These are phyloP conservation scores for Pheosia gnoma DNA, from an alignment of 2,888 invertebrate genomes.

Conservation along the genomic window DNA sequence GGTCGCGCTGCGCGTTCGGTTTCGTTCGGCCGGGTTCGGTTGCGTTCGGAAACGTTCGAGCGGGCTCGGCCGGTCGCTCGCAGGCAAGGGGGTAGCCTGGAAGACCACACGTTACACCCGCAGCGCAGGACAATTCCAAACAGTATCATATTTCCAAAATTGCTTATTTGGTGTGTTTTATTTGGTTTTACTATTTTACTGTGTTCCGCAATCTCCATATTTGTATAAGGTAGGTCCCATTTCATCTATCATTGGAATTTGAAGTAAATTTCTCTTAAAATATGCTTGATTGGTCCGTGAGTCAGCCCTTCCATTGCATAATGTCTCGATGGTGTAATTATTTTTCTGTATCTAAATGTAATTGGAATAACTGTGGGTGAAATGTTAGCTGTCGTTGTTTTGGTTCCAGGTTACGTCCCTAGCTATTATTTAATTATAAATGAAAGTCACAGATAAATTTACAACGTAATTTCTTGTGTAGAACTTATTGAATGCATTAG, in stretches of 20 bases:
- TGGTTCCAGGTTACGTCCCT: constrained; percentile 82
- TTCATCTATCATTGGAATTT: constrained; percentile 65
- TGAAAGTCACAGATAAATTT: constrained; percentile 81
- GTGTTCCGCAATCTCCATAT: constrained; percentile 53
- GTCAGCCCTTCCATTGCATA: constrained; percentile 62
- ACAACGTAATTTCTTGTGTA: constrained; percentile 63
- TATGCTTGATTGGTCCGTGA: constrained; percentile 68
- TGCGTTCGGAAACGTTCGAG: constrained; percentile 75
- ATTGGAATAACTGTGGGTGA: constrained; percentile 72
- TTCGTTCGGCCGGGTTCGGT: constrained; percentile 79
- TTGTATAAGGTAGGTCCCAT: constrained; percentile 66
- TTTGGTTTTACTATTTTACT: constrained; percentile 58
- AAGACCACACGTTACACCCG: constrained; percentile 80
- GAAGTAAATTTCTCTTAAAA: constrained; percentile 57
- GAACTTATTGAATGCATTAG: constrained; percentile 69
- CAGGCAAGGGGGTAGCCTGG: constrained; percentile 81
- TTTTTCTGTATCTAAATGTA: constrained; percentile 67
- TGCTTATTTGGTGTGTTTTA: constrained; percentile 81
- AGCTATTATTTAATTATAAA: constrained; percentile 54
- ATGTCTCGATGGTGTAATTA: constrained; percentile 75
- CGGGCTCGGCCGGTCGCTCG: constrained; percentile 71
- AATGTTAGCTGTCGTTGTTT: constrained; percentile 80
- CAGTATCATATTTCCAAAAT: constrained; percentile 77
- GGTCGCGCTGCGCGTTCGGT: constrained; percentile 74
- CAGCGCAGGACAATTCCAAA: constrained; percentile 76